phyloP scores from a whole-genome alignment of 53 echinoderm and acorn worm species.

The Apostichopus leukothele region DNA sequence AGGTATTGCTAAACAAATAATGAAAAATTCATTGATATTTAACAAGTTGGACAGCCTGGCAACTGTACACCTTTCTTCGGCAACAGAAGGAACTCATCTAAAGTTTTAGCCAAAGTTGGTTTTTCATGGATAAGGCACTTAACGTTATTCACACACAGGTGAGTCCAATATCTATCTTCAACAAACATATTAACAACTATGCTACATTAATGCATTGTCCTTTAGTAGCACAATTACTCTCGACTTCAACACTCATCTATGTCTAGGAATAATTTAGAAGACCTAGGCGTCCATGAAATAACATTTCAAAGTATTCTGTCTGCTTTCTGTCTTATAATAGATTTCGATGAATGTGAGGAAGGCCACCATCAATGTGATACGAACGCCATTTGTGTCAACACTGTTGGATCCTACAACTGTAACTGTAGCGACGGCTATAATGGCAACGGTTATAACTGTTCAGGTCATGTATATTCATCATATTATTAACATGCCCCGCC shows the following conservation, averaged over 20 bases:
- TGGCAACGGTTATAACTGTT: neutral
- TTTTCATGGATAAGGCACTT: too few species aligned
- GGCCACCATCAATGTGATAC: neutral
- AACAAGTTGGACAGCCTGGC: neutral
- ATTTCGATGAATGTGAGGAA: neutral
- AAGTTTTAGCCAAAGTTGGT: too few species aligned
- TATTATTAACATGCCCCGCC: too few species aligned
- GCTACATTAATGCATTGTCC: too few species aligned
- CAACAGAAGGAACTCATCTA: neutral
- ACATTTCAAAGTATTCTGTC: too few species aligned
- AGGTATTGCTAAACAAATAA: slow-evolving; percentile 48
- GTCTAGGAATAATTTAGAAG: too few species aligned
- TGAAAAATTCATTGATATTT: slow-evolving; percentile 1
- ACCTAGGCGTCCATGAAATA: too few species aligned
- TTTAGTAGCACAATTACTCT: too few species aligned
- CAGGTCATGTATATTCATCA: neutral
- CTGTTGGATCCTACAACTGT: neutral
- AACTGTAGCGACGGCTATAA: neutral
- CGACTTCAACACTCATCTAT: too few species aligned
- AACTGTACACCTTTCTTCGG: neutral
- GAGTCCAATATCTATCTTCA: too few species aligned
- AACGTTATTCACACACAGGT: too few species aligned
- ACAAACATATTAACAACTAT: too few species aligned
- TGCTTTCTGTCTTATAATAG: neutral
- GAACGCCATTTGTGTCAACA: neutral